A percentile compares a stretch with the other conserved stretches of the same genome.
Conservation (phyloP, 2,888 invertebrate species). For the Ormyrus rosae region DNA sequence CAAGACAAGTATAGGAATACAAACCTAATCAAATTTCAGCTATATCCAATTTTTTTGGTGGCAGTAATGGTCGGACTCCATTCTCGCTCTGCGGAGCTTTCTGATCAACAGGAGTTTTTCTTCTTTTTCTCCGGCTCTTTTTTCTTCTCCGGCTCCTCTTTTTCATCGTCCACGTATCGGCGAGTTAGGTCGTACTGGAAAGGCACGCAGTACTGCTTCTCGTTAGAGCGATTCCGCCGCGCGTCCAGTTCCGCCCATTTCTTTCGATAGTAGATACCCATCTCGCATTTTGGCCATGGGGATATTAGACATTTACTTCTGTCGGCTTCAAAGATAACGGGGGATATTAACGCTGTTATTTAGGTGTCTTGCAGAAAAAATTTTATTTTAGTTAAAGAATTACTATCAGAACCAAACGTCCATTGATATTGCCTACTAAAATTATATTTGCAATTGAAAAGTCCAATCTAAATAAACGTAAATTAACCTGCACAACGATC, state of each 20-base stretch:
- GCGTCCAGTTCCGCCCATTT: conserved; percentile 41
- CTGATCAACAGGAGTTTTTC: background rate
- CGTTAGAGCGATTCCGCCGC: background rate
- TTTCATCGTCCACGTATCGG: conserved; percentile 24
- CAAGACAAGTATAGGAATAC: no score
- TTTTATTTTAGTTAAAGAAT: no score
- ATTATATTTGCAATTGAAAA: no score
- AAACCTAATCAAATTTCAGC: no score
- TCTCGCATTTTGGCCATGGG: conserved; percentile 60
- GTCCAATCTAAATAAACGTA: no score
- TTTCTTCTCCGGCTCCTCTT: background rate
- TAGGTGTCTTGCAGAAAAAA: no score
- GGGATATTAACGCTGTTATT: no score
- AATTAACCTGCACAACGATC: conserved; percentile 33
- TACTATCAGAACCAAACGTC: no score
- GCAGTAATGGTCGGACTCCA: no score
- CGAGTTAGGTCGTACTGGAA: conserved; percentile 50
- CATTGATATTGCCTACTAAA: no score
- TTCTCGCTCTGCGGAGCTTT: background rate
- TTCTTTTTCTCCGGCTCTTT: background rate
- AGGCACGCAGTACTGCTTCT: conserved; percentile 43
- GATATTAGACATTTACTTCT: conserved; percentile 52
- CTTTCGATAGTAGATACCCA: conserved; percentile 54
- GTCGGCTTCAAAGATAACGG: background rate
- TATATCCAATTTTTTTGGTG: no score